Conservation (phyloP, 2,888 invertebrate species). For the Harmothoe impar region DNA sequence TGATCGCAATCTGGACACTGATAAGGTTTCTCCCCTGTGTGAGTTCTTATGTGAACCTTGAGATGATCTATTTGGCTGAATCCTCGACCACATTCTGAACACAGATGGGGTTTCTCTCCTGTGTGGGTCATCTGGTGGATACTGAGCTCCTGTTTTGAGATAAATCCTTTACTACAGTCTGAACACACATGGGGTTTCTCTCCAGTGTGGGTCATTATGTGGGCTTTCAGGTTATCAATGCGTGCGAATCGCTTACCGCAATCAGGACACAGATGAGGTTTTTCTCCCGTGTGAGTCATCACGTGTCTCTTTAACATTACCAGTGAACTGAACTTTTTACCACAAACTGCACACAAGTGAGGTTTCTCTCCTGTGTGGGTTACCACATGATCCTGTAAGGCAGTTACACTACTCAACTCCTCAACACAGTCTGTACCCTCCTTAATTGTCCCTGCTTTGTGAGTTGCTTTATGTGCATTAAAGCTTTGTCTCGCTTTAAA, state of each 20-base stretch:
- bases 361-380: neutral
- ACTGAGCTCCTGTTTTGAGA: neutral
- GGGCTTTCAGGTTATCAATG: neutral
- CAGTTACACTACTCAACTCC: neutral
- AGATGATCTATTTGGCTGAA: neutral
- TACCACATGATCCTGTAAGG: neutral
- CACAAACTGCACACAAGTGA: neutral
- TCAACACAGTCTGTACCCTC: neutral
- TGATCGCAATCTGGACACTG: neutral
- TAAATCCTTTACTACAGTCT: neutral
- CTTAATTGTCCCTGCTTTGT: neutral
- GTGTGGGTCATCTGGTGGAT: neutral
- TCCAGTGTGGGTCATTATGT: neutral
- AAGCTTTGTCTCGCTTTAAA: neutral
- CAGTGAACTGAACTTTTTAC: neutral
- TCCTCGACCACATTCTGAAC: neutral
- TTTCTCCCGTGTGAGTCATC: no score
- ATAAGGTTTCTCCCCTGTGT: slow-evolving; percentile 17
- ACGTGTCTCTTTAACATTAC: no score
- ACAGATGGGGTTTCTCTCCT: neutral
- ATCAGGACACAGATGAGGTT: neutral
- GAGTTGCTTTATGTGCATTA: neutral
- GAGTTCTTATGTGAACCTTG: neutral
- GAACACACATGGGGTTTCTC: neutral
- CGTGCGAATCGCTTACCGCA: neutral